Conservation (phyloP, 2,113 vertebrate species). For the Sterrhoptilus dennistouni region DNA sequence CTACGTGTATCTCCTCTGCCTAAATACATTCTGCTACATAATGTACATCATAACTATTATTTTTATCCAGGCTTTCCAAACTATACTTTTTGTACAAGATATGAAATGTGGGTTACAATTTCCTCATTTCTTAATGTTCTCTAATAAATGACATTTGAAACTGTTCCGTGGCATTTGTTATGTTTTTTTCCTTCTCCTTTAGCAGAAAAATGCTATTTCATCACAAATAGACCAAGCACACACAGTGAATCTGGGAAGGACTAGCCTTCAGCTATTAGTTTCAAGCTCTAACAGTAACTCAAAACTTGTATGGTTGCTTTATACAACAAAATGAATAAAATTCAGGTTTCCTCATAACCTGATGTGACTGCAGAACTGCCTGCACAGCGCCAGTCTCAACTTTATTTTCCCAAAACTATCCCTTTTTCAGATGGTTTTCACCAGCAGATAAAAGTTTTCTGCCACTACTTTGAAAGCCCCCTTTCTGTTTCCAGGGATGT, state of each 20-base stretch:
- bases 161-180: neutral
- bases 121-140: neutral
- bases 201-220: neutral
- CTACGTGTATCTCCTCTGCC: neutral
- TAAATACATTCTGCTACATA: neutral
- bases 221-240: neutral
- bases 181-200: neutral
- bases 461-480: neutral
- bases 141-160: neutral
- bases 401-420: neutral
- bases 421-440: neutral
- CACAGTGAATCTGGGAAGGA: rapidly evolving
- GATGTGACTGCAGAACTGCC: neutral
- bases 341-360: neutral
- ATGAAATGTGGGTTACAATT: neutral
- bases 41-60: neutral
- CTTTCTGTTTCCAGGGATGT: neutral
- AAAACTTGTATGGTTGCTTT: neutral
- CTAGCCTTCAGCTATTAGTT: neutral
- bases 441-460: rapidly evolving
- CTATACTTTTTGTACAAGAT: neutral
- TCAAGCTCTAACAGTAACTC: neutral
- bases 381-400: neutral
- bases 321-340: neutral
- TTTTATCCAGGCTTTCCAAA: neutral